Percentiles rank a stretch among this genome's conserved stretches.
These are phyloP conservation scores for Aphaenogaster floridana DNA, from an alignment of 1,140 invertebrate species.

Conservation along the genomic window DNA sequence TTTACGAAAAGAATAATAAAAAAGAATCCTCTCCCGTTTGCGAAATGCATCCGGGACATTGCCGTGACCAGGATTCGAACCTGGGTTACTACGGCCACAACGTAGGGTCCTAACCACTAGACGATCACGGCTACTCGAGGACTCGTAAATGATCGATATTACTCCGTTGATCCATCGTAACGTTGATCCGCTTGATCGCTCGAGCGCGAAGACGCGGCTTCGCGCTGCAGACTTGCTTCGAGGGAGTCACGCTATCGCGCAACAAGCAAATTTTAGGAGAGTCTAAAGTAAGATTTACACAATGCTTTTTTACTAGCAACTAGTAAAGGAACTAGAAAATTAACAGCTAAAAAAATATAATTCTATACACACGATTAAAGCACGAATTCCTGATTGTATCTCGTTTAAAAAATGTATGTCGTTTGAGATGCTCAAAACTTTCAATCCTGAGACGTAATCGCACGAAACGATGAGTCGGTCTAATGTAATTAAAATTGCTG, in stretches of 20 bases:
- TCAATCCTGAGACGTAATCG: background rate
- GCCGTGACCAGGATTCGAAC: slow-evolving; percentile 98
- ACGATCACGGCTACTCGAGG: slow-evolving; percentile 89
- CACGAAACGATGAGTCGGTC: background rate
- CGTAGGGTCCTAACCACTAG: slow-evolving; percentile 96
- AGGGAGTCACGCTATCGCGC: background rate
- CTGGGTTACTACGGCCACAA: slow-evolving; percentile 97
- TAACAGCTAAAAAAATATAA: too few species aligned
- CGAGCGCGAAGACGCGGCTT: slow-evolving; percentile 17
- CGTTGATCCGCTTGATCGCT: slow-evolving; percentile 42
- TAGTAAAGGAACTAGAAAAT: too few species aligned
- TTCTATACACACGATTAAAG: too few species aligned
- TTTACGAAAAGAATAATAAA: slow-evolving; percentile 7
- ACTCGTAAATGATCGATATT: slow-evolving; percentile 3
- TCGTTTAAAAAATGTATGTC: background rate
- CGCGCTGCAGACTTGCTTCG: background rate
- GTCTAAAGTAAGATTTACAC: background rate
- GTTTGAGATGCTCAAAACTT: background rate
- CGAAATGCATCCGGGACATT: slow-evolving; percentile 84
- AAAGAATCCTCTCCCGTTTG: background rate
- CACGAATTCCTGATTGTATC: background rate
- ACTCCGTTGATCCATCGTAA: slow-evolving; percentile 11
- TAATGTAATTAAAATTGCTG: background rate
- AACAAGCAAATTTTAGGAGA: background rate
- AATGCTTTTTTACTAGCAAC: too few species aligned